A percentile compares a stretch with the other conserved stretches of the same genome.
phyloP scores from a whole-genome alignment of 1,140 invertebrate species.

The Drosophila lini region DNA sequence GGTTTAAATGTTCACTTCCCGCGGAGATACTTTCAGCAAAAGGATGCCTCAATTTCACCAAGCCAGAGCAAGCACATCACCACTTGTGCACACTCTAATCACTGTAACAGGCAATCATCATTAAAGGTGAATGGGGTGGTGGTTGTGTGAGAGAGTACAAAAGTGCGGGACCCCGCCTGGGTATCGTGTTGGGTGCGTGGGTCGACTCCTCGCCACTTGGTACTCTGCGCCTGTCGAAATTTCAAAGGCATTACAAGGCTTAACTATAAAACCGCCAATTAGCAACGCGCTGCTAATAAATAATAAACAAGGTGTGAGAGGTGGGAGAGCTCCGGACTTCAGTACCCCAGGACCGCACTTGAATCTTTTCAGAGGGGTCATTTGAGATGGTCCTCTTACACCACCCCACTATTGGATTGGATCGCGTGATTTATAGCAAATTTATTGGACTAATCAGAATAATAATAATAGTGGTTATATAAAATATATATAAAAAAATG shows the following conservation, averaged over 20 bases:
- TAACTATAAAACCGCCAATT: conserved; percentile 73
- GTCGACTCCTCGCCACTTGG: conserved; percentile 7
- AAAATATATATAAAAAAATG: too few species aligned
- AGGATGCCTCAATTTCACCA: neutral
- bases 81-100: conserved; percentile 58
- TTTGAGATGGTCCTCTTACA: conserved; percentile 9
- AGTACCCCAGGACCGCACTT: neutral
- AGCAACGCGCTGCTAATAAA: conserved; percentile 68
- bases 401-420: conserved; percentile 2
- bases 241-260: conserved; percentile 61
- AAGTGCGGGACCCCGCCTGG: neutral
- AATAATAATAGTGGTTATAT: conserved; percentile 3
- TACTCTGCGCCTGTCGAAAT: conserved; percentile 20
- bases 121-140: conserved; percentile 38
- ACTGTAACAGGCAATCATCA: conserved; percentile 76
- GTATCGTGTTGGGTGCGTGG: conserved; percentile 24
- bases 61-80: conserved; percentile 10
- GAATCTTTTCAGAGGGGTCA: conserved; percentile 3
- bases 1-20: conserved; percentile 30
- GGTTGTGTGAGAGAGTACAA: neutral
- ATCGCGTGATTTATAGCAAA: conserved; percentile 56
- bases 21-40: neutral
- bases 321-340: neutral
- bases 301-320: conserved; percentile 43
- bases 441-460: conserved; percentile 67